A percentile compares a stretch with the other conserved stretches of the same genome.
Evolutionary conservation across 2,888 invertebrate species (phyloP).

Genomic region (Bursaphelenchus okinawaensis): DNA sequence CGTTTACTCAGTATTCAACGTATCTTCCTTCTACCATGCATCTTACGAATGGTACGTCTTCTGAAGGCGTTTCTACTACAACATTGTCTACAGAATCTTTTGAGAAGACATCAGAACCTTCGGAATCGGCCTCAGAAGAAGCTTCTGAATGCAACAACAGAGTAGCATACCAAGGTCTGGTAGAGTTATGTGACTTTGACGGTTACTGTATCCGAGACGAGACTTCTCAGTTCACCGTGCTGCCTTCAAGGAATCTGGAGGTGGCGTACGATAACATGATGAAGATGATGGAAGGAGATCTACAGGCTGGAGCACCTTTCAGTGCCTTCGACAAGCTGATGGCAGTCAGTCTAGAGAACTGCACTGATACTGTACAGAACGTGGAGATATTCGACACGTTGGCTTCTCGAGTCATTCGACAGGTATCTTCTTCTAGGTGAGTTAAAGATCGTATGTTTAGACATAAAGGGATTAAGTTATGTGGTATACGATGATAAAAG

Average conservation of each 20-base stretch:
- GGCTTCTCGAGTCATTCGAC: neutral
- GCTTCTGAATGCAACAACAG: neutral
- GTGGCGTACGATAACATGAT: neutral
- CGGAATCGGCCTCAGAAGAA: too few relatives aligned
- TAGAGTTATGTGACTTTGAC: slow-evolving; percentile 1
- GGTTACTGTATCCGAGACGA: neutral
- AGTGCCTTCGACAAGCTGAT: neutral
- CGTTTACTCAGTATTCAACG: neutral
- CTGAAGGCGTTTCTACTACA: too few relatives aligned
- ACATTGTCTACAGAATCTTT: too few relatives aligned
- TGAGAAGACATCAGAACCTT: too few relatives aligned
- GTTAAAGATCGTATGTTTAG: too few relatives aligned
- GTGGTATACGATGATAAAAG: neutral
- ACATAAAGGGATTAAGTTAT: too few relatives aligned
- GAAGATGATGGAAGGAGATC: neutral
- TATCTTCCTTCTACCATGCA: neutral
- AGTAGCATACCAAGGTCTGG: neutral
- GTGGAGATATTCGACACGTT: neutral
- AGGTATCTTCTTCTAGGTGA: neutral
- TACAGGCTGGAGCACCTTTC: neutral
- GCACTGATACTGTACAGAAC: neutral
- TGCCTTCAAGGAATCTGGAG: neutral
- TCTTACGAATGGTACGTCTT: neutral
- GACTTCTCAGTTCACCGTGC: neutral
- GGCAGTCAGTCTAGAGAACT: neutral